Evolutionary conservation across 2,113 vertebrate species (phyloP).

Genomic region (Mormyrus iriodes): DNA sequence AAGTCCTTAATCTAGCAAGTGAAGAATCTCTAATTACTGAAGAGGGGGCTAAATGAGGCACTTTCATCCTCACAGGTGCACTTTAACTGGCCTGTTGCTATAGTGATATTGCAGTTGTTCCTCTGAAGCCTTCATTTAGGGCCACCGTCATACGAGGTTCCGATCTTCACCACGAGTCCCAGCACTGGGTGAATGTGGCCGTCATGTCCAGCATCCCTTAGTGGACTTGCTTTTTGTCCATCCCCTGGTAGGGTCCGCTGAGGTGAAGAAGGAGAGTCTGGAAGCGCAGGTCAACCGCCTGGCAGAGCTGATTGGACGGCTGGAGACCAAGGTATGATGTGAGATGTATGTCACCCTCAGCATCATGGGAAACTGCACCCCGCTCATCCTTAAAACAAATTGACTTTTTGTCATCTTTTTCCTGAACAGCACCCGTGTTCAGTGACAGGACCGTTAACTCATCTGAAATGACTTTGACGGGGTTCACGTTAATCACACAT

Average conservation of each 20-base stretch:
- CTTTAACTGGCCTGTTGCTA: neutral
- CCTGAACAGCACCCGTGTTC: neutral
- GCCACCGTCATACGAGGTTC: neutral
- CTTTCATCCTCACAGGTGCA: neutral
- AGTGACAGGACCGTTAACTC: neutral
- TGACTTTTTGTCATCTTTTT: neutral
- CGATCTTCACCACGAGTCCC: neutral
- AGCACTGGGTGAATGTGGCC: neutral
- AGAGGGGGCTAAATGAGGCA: neutral
- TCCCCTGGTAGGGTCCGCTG: slow-evolving; percentile 53
- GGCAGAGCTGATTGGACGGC: slow-evolving; percentile 82
- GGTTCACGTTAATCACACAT: neutral
- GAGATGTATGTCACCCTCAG: neutral
- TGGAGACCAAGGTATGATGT: slow-evolving; percentile 84
- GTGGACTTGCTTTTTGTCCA: neutral
- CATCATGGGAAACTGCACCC: neutral
- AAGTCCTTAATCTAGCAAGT: neutral
- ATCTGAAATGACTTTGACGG: neutral
- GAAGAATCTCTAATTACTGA: neutral
- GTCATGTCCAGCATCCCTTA: neutral
- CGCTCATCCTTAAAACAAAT: neutral
- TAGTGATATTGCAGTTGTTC: neutral
- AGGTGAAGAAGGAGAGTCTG: slow-evolving; percentile 79
- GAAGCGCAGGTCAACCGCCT: slow-evolving; percentile 85
- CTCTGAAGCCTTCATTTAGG: neutral